Evolutionary conservation across 2,888 invertebrate species (phyloP).

Genomic region (Troides oblongomaculatus): DNA sequence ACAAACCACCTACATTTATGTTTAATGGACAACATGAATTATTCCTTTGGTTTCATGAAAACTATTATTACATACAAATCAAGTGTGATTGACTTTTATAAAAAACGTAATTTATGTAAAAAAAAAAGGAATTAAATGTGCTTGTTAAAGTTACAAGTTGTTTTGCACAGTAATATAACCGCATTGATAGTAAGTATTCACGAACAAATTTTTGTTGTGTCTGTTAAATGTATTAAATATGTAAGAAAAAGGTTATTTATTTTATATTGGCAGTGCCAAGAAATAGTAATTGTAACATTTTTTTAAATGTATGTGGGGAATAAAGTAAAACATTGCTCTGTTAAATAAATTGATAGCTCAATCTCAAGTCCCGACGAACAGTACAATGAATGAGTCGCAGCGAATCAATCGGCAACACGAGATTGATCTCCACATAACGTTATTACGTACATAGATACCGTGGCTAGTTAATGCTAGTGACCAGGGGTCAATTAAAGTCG

Average conservation of each 20-base stretch:
- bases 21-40: background rate
- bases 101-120: too few relatives aligned
- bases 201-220: too few relatives aligned
- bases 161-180: too few relatives aligned
- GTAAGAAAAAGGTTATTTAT: too few relatives aligned
- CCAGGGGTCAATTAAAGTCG: slow-evolving; percentile 62
- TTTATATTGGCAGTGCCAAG: too few relatives aligned
- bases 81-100: background rate
- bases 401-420: slow-evolving; percentile 7
- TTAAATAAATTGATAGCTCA: background rate
- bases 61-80: background rate
- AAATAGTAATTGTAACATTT: background rate
- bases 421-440: slow-evolving; percentile 1
- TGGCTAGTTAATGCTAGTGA: slow-evolving; percentile 32
- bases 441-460: background rate
- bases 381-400: background rate
- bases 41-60: background rate
- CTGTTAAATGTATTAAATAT: too few relatives aligned
- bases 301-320: background rate
- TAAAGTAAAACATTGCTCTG: background rate
- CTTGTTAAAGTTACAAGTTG: too few relatives aligned
- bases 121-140: too few relatives aligned
- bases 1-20: slow-evolving; percentile 13
- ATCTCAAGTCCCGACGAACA: background rate
- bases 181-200: too few relatives aligned